Percentiles rank a stretch among this genome's conserved stretches.
phyloP scores from a whole-genome alignment of 2,888 invertebrate genomes.

The Idaea aversata region DNA sequence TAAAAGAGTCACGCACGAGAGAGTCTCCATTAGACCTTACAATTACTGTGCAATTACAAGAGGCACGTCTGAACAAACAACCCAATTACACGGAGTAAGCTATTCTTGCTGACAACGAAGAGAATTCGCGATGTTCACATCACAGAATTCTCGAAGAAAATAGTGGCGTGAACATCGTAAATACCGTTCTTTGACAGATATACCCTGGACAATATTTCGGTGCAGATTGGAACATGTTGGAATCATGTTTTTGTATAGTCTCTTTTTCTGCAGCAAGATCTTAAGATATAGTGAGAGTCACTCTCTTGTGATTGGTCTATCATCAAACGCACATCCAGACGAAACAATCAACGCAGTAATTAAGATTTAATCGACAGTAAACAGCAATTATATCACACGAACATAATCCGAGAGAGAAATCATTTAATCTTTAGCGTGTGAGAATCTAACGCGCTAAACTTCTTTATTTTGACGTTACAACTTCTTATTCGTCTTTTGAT shows the following conservation, averaged over 20 bases:
- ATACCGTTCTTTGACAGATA: no score
- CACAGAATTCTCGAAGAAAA: neutral
- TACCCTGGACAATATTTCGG: no score
- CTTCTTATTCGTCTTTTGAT: no score
- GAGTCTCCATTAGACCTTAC: neutral
- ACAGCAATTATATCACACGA: conserved; percentile 1
- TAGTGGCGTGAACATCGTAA: neutral
- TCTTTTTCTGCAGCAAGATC: neutral
- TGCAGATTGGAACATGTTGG: no score
- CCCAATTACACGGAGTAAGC: neutral
- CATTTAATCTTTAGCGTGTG: neutral
- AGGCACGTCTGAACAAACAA: neutral
- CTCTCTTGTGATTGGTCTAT: neutral
- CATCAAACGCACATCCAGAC: neutral
- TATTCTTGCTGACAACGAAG: neutral
- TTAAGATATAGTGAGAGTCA: neutral
- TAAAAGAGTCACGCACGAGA: neutral
- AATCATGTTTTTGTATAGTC: no score
- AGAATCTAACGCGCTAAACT: neutral
- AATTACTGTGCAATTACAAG: neutral
- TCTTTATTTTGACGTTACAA: neutral
- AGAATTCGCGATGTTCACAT: neutral
- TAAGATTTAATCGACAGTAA: neutral
- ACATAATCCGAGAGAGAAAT: neutral
- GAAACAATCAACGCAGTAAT: neutral